Percentiles rank a stretch among this genome's conserved stretches.
These are phyloP conservation scores for Carabus problematicus DNA, from an alignment of 2,888 invertebrate species.

Conservation along the genomic window DNA sequence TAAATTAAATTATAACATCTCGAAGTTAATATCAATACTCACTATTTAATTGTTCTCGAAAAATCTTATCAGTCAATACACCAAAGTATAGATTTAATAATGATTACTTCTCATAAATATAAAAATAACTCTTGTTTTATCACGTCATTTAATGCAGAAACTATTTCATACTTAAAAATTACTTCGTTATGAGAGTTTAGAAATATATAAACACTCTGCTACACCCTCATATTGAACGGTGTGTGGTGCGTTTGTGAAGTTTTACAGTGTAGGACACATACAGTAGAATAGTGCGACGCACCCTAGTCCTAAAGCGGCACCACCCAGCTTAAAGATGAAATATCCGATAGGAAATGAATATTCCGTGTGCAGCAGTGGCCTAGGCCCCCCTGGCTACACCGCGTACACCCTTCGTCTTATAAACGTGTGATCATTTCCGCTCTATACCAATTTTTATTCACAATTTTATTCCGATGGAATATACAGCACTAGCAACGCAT, in stretches of 20 bases:
- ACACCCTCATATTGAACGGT: neutral
- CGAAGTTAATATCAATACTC: no score
- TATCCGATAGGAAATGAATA: slow-evolving; percentile 39
- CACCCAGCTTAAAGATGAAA: slow-evolving; percentile 37
- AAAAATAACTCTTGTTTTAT: no score
- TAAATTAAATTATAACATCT: no score
- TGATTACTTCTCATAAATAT: no score
- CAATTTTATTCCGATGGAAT: neutral
- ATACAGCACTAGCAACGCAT: no score
- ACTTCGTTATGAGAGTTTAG: no score
- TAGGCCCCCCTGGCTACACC: neutral
- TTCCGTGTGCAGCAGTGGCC: neutral
- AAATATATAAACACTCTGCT: no score
- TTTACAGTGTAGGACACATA: slow-evolving; percentile 23
- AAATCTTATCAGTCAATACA: no score
- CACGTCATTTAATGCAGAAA: no score
- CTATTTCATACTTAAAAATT: no score
- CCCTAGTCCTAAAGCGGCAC: slow-evolving; percentile 34
- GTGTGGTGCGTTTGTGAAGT: neutral
- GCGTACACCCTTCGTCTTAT: neutral
- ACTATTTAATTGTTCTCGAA: no score
- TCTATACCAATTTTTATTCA: neutral
- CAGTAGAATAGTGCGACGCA: slow-evolving; percentile 20
- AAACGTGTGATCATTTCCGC: slow-evolving; percentile 11
- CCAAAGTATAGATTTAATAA: no score